Evolutionary conservation across 2,797 vertebrate genomes (phyloP).

Genomic region (Microctenopoma steveboyesi): DNA sequence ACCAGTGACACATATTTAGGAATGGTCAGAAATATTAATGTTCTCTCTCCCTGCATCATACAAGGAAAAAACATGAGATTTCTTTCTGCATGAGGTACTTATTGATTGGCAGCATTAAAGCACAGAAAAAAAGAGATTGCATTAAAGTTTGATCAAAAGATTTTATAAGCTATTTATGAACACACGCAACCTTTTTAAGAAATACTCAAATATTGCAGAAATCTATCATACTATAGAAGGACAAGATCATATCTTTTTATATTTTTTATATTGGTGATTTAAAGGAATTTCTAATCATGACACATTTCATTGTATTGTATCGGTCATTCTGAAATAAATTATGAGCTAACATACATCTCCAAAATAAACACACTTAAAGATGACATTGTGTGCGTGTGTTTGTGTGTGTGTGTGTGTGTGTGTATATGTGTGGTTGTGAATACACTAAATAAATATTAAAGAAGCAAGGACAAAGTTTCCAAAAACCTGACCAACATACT

Average conservation of each 20-base stretch:
- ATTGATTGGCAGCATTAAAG: conserved; percentile 31
- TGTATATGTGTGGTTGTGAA: background rate
- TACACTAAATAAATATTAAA: conserved; percentile 9
- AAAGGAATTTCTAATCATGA: background rate
- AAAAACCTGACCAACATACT: conserved; percentile 25
- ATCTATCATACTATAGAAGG: background rate
- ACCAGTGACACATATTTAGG: background rate
- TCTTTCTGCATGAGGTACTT: background rate
- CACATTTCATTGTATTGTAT: background rate
- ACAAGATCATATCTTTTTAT: conserved; percentile 11
- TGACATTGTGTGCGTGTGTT: background rate
- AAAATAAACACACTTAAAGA: background rate
- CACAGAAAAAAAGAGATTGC: conserved; percentile 28
- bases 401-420: conserved; percentile 1
- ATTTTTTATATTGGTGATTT: background rate
- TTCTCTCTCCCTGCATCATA: background rate
- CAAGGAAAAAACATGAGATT: background rate
- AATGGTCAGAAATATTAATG: background rate
- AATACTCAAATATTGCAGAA: background rate
- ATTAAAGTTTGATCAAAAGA: conserved; percentile 44
- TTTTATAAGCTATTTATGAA: conserved; percentile 18
- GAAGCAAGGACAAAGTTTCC: conserved; percentile 3
- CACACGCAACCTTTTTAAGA: conserved; percentile 7
- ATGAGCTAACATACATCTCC: background rate
- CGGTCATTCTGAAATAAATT: conserved; percentile 3